Evolutionary conservation across 2,888 invertebrate species (phyloP).

Genomic region (Hirtodrosophila duncani): DNA sequence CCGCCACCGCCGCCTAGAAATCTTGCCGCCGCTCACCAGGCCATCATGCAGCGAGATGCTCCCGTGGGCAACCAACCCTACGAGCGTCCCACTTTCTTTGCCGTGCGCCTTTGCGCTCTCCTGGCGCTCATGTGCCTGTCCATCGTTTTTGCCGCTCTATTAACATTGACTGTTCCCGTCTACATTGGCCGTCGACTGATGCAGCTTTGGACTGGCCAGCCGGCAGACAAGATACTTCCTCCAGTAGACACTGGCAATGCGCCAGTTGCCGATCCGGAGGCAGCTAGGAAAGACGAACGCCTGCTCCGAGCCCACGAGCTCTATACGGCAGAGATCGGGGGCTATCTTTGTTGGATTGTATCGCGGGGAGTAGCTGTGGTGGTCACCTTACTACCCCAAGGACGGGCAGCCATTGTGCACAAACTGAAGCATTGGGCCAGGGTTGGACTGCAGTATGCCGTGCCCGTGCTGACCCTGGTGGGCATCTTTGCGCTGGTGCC

Average conservation of each 20-base stretch:
- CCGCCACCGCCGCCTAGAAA: slow-evolving; percentile 77
- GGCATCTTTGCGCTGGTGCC: slow-evolving; percentile 94
- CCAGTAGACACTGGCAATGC: slow-evolving; percentile 3
- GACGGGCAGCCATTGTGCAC: slow-evolving; percentile 86
- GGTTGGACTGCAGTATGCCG: slow-evolving; percentile 86
- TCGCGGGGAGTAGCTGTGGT: slow-evolving; percentile 90
- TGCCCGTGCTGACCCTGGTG: slow-evolving; percentile 83
- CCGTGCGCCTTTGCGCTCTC: slow-evolving; percentile 83
- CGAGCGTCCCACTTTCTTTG: slow-evolving; percentile 86
- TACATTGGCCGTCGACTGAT: slow-evolving; percentile 93
- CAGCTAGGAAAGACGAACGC: slow-evolving; percentile 62
- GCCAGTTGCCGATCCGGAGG: slow-evolving; percentile 36
- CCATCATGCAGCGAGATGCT: slow-evolving; percentile 90
- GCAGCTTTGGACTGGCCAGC: slow-evolving; percentile 83
- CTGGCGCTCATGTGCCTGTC: slow-evolving; percentile 90
- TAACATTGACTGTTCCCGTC: slow-evolving; percentile 91
- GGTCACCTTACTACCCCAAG: slow-evolving; percentile 93
- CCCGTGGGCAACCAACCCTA: slow-evolving; percentile 94
- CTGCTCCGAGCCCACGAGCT: slow-evolving; percentile 91
- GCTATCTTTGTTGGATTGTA: slow-evolving; percentile 96
- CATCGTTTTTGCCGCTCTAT: slow-evolving; percentile 88
- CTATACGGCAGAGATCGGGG: slow-evolving; percentile 95
- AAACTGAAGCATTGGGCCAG: slow-evolving; percentile 86
- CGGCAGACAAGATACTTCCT: slow-evolving; percentile 24
- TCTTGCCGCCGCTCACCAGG: slow-evolving; percentile 91